Conservation (phyloP, 1,140 invertebrate genomes). For the Caerostris extrusa region DNA sequence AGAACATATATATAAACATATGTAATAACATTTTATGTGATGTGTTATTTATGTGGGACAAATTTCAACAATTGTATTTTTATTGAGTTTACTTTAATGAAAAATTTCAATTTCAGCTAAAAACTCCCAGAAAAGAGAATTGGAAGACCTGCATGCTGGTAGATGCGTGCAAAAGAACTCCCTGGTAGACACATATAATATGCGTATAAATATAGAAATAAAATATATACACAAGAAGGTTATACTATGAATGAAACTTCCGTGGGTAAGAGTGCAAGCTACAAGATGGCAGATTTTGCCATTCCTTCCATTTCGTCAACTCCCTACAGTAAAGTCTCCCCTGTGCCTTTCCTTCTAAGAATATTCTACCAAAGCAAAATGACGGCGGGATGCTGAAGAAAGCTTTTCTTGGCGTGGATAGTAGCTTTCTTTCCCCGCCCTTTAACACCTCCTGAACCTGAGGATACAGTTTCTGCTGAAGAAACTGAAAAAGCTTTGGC, state of each 20-base stretch:
- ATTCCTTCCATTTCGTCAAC: not conserved
- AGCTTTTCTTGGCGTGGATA: slow-evolving; percentile 70
- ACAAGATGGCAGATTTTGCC: not conserved
- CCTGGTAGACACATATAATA: slow-evolving; percentile 6
- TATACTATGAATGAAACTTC: not conserved
- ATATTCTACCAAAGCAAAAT: slow-evolving; percentile 68
- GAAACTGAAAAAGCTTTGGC: slow-evolving; percentile 65
- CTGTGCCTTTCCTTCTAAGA: slow-evolving; percentile 46
- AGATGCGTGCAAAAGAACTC: slow-evolving; percentile 53
- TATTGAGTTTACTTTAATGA: too few species aligned
- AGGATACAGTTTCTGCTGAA: slow-evolving; percentile 64
- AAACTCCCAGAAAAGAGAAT: slow-evolving; percentile 53
- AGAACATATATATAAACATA: too few species aligned
- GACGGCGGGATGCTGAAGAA: slow-evolving; percentile 68
- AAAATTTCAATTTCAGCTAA: slow-evolving; percentile 59
- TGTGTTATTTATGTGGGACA: too few species aligned
- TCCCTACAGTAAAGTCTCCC: not conserved
- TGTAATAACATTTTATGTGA: too few species aligned
- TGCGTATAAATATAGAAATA: too few species aligned
- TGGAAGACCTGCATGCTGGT: slow-evolving; percentile 21
- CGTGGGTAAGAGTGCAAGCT: too few species aligned
- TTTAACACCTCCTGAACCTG: slow-evolving; percentile 67
- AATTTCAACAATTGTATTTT: too few species aligned
- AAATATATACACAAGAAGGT: too few species aligned
- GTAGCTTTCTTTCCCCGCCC: slow-evolving; percentile 70